Evolutionary conservation across 1,140 invertebrate species (phyloP).

Genomic region (Apolygus lucorum): DNA sequence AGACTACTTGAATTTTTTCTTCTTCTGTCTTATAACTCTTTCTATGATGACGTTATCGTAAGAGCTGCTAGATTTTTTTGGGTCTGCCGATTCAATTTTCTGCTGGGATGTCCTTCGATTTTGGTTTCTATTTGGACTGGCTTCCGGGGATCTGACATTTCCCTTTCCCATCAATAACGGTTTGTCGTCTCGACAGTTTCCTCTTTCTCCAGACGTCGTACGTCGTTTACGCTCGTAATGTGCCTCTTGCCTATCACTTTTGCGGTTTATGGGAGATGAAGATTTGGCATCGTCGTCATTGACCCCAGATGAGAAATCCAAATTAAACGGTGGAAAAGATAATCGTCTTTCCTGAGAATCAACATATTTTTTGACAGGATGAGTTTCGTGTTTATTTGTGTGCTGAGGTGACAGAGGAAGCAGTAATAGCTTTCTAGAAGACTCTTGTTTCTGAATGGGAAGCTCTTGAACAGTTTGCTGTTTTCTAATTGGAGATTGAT

Average conservation of each 20-base stretch:
- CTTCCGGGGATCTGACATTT: not conserved
- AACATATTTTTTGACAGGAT: no score
- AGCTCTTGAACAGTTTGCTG: no score
- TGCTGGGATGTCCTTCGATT: not conserved
- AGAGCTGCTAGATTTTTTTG: not conserved
- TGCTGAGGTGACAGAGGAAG: no score
- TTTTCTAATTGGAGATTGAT: no score
- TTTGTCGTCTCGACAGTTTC: not conserved
- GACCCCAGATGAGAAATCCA: no score
- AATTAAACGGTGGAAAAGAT: no score
- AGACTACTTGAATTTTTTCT: not conserved
- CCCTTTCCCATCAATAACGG: not conserved
- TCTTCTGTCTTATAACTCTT: not conserved
- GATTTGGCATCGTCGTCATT: no score
- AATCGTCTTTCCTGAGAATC: no score
- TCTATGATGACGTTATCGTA: conserved; percentile 8
- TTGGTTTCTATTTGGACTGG: not conserved
- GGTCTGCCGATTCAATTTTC: not conserved
- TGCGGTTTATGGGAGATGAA: not conserved
- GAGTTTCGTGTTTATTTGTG: no score
- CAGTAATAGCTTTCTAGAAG: no score
- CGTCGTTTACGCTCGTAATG: not conserved
- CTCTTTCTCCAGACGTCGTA: not conserved
- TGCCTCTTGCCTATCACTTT: not conserved
- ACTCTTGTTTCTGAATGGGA: no score